Percentiles rank a stretch among this genome's conserved stretches.
Conservation (phyloP, 2,797 vertebrate species). For the Megalops cyprinoides region DNA sequence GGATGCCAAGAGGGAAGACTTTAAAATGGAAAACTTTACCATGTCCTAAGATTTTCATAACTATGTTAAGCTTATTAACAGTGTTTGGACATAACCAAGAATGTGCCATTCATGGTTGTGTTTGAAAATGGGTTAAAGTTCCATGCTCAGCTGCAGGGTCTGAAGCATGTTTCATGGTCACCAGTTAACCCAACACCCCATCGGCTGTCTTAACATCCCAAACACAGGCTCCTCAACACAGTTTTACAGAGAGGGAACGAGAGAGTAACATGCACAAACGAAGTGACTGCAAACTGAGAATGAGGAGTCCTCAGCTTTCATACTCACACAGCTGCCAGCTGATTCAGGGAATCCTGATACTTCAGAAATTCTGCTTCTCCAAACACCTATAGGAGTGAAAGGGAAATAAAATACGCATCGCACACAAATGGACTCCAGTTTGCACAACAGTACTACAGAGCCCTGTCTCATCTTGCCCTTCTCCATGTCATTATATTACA, state of each 20-base stretch:
- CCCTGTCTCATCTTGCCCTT: neutral
- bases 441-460: neutral
- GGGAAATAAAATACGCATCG: slow-evolving; percentile 8
- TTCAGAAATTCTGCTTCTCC: slow-evolving; percentile 84
- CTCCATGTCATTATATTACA: too few species aligned
- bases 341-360: slow-evolving; percentile 84
- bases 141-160: neutral
- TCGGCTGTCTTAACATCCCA: neutral
- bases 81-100: neutral
- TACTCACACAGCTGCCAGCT: slow-evolving; percentile 87
- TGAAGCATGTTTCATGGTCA: neutral
- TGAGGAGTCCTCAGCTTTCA: neutral
- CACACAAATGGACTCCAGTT: neutral
- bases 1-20: too few species aligned
- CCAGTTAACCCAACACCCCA: neutral
- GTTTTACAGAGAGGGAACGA: neutral
- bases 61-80: too few species aligned
- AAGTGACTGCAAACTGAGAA: neutral
- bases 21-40: too few species aligned
- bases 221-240: neutral
- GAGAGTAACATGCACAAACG: neutral
- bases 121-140: neutral
- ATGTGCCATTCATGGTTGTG: neutral
- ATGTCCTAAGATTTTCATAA: too few species aligned
- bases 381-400: slow-evolving; percentile 75